Percentiles rank a stretch among this genome's conserved stretches.
These are phyloP conservation scores for Clarias pachynema DNA, from an alignment of 2,797 vertebrate species.

Conservation along the genomic window DNA sequence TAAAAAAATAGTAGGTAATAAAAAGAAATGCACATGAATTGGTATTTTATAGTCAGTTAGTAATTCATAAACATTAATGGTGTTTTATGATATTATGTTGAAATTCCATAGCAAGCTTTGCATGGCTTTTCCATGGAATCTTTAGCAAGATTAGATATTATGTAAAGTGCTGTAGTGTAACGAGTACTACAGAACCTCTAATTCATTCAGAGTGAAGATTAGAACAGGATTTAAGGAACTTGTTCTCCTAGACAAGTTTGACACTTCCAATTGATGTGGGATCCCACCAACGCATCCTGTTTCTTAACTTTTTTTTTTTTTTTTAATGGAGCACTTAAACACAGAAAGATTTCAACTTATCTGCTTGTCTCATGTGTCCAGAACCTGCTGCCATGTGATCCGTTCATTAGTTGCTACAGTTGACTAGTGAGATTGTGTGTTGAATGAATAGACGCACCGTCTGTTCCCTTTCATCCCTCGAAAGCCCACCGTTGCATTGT, in stretches of 20 bases:
- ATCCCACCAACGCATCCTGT: background rate
- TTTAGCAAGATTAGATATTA: slow-evolving; percentile 1
- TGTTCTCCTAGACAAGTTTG: slow-evolving; percentile 6
- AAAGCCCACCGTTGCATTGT: slow-evolving; percentile 34
- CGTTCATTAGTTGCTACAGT: slow-evolving; percentile 22
- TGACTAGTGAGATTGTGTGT: slow-evolving; percentile 11
- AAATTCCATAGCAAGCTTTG: background rate
- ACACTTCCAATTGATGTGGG: slow-evolving; percentile 8
- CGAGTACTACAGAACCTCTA: slow-evolving; percentile 35
- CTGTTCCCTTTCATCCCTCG: slow-evolving; percentile 22
- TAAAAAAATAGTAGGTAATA: background rate
- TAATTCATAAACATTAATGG: background rate
- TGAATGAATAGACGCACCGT: slow-evolving; percentile 17
- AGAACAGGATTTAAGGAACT: slow-evolving; percentile 29
- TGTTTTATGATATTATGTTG: background rate
- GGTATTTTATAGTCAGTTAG: background rate
- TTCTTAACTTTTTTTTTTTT: background rate
- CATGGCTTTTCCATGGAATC: background rate
- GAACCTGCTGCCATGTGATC: slow-evolving; percentile 26
- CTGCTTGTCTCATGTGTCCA: slow-evolving; percentile 10
- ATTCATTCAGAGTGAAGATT: slow-evolving; percentile 46
- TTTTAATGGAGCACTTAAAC: background rate
- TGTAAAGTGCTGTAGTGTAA: slow-evolving; percentile 26
- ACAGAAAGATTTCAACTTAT: background rate
- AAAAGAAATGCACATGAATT: background rate